phyloP scores from a whole-genome alignment of 2,797 vertebrate genomes.

The Propithecus perrieri region DNA sequence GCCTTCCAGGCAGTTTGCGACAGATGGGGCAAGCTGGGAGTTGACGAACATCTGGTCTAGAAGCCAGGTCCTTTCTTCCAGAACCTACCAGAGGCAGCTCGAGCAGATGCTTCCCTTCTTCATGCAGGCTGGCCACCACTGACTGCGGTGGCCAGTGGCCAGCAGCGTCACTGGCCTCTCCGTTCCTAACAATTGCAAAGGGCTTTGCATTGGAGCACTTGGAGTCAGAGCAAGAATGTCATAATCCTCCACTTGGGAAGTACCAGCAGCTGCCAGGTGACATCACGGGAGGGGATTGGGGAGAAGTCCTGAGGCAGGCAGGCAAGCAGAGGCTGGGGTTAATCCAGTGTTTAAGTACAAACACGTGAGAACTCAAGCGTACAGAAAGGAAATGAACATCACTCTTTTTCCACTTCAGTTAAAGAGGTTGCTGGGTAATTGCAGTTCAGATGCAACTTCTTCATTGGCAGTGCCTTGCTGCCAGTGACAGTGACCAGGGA shows the following conservation, averaged over 20 bases:
- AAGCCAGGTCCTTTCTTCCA: slow-evolving; percentile 16
- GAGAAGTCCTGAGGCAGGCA: background rate
- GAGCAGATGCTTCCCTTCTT: background rate
- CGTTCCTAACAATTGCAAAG: background rate
- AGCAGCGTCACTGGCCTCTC: background rate
- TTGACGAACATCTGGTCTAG: background rate
- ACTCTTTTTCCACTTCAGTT: background rate
- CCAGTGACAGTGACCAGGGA: background rate
- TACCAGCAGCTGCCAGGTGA: background rate
- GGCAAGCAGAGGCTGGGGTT: slow-evolving; percentile 15
- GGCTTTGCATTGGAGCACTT: background rate
- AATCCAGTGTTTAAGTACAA: background rate
- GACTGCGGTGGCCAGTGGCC: accelerated
- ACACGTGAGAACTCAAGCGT: background rate
- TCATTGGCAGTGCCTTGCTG: background rate
- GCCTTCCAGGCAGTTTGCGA: background rate
- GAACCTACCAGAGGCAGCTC: background rate
- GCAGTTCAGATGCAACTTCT: background rate
- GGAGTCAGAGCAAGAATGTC: background rate
- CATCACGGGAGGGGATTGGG: accelerated
- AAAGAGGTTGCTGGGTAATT: background rate
- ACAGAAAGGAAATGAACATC: background rate
- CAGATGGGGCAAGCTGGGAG: background rate
- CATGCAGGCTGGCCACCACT: background rate
- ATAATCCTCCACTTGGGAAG: background rate